Evolutionary conservation across 92 coral and sea anemone species (phyloP).

Genomic region (Zoanthus sociatus): DNA sequence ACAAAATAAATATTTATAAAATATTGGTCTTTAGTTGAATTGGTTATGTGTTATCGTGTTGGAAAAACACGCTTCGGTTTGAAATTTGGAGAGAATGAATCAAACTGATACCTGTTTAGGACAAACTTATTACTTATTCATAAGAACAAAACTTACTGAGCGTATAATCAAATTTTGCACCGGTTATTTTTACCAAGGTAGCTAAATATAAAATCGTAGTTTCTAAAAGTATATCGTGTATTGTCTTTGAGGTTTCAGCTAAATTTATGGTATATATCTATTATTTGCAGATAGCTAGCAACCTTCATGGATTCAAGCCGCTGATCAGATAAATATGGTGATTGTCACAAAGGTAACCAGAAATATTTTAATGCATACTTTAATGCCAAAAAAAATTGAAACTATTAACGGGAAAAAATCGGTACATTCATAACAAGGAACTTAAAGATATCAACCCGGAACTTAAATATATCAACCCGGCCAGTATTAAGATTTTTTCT

Average conservation of each 20-base stretch:
- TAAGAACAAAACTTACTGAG: background rate
- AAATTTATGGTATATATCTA: background rate
- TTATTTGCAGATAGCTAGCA: conserved; percentile 11
- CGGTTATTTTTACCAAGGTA: conserved; percentile 19
- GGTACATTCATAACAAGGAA: too few relatives aligned
- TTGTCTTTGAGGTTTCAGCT: background rate
- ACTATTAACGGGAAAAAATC: background rate
- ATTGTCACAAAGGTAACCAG: conserved; percentile 42
- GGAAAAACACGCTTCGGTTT: background rate
- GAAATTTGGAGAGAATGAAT: conserved; percentile 4
- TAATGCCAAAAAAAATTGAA: conserved; percentile 14
- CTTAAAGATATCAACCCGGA: too few relatives aligned
- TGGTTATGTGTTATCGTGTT: background rate
- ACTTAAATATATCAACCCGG: too few relatives aligned
- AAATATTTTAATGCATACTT: background rate
- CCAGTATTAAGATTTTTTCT: too few relatives aligned
- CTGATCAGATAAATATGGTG: conserved; percentile 37
- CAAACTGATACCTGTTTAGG: conserved; percentile 22
- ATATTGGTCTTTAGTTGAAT: background rate
- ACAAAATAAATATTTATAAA: background rate
- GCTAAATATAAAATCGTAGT: conserved; percentile 16
- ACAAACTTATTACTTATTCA: conserved; percentile 34
- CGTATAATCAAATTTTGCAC: conserved; percentile 2
- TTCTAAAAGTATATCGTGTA: conserved; percentile 5
- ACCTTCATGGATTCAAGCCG: background rate